These are phyloP conservation scores for Drosophila parvula DNA, from an alignment of 1,140 invertebrate genomes.

Conservation along the genomic window DNA sequence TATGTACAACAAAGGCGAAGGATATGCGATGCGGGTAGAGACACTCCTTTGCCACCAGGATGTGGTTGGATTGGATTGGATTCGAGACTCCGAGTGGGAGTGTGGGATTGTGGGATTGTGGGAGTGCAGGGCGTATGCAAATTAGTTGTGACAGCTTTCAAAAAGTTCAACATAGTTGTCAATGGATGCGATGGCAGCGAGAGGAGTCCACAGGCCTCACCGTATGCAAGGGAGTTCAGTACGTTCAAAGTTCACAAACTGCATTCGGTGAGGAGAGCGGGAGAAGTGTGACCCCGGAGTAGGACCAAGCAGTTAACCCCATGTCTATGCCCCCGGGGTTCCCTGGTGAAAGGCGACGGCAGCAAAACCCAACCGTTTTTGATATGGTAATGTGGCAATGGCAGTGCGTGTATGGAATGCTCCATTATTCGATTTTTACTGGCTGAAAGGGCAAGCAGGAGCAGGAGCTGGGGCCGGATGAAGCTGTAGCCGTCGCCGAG, in stretches of 20 bases:
- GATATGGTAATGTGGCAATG: conserved; percentile 81
- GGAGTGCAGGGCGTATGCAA: conserved; percentile 57
- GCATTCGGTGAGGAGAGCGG: conserved; percentile 19
- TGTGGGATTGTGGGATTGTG: not conserved
- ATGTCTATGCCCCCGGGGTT: conserved; percentile 57
- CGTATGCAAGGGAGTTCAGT: conserved; percentile 14
- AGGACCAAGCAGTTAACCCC: conserved; percentile 1
- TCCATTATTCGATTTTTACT: conserved; percentile 73
- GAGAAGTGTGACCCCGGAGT: not conserved
- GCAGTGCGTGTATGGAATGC: conserved; percentile 76
- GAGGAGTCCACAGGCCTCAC: conserved; percentile 13
- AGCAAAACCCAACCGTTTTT: conserved; percentile 53
- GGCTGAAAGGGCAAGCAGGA: conserved; percentile 1
- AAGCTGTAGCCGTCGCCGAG: conserved; percentile 32
- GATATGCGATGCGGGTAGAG: conserved; percentile 26
- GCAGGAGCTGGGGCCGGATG: not conserved
- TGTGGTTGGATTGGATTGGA: conserved; percentile 20
- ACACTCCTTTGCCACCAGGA: not conserved
- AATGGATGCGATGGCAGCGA: conserved; percentile 33
- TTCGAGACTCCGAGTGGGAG: not conserved
- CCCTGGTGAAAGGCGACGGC: conserved; percentile 15
- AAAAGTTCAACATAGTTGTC: conserved; percentile 78
- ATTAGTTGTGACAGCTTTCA: conserved; percentile 82
- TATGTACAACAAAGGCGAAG: conserved; percentile 27
- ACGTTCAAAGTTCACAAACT: conserved; percentile 68